These are phyloP conservation scores for Anoura caudifer DNA, from an alignment of 2,113 vertebrate species.

Conservation along the genomic window DNA sequence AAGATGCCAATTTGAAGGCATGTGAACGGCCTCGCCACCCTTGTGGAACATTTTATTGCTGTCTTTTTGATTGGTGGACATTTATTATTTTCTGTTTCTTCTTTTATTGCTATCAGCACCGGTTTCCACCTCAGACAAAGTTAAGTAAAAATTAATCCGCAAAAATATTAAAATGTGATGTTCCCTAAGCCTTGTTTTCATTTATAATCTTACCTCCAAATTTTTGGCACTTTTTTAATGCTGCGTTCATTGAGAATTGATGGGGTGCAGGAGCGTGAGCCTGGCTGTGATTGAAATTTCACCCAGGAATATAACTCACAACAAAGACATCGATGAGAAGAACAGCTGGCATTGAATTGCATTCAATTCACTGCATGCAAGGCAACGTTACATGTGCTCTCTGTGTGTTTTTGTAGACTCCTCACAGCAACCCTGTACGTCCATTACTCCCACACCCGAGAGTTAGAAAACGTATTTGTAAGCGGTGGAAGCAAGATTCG, in stretches of 20 bases:
- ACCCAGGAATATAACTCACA: neutral
- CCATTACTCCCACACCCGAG: neutral
- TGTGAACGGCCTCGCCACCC: neutral
- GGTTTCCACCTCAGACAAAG: neutral
- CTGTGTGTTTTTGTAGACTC: rapidly evolving
- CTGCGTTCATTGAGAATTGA: neutral
- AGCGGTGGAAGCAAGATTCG: neutral
- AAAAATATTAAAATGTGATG: slow-evolving; percentile 13
- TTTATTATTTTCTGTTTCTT: slow-evolving; percentile 4
- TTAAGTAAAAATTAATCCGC: slow-evolving; percentile 53
- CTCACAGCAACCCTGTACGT: rapidly evolving
- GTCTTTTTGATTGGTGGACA: neutral
- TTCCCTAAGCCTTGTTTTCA: neutral
- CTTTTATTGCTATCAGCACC: slow-evolving; percentile 9
- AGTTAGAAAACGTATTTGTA: neutral
- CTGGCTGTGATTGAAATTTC: neutral
- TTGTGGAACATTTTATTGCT: neutral
- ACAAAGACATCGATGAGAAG: neutral
- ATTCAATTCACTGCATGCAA: rapidly evolving
- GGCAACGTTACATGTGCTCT: rapidly evolving
- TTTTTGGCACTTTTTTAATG: slow-evolving; percentile 5
- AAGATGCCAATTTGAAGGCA: neutral
- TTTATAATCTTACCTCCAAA: neutral
- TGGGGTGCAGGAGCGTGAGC: neutral
- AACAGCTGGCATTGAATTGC: neutral